phyloP scores from a whole-genome alignment of 2,888 invertebrate species.

The Tortricodes alternella region DNA sequence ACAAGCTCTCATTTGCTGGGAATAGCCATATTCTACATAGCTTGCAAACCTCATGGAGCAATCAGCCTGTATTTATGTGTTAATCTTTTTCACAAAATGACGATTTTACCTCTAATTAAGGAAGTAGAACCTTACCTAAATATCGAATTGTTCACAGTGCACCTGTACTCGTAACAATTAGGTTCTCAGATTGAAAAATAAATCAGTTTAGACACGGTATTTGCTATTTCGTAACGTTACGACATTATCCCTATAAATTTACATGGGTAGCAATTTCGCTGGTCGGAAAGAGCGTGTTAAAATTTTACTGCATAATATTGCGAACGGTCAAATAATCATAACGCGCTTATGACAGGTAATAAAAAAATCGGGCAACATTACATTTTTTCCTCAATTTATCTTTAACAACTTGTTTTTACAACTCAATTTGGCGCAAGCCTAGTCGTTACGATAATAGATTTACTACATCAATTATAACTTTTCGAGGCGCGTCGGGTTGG shows the following conservation, averaged over 20 bases:
- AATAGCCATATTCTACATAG: not conserved
- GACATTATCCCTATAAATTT: conserved; percentile 24
- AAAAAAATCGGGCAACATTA: conserved; percentile 64
- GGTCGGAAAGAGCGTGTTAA: conserved; percentile 59
- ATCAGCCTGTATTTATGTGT: conserved; percentile 17
- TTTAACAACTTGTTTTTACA: conserved; percentile 75
- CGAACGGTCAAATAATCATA: conserved; percentile 75
- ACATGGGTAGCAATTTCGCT: conserved; percentile 30
- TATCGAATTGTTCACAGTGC: not conserved
- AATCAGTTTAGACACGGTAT: conserved; percentile 3
- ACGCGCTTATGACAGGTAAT: conserved; percentile 73
- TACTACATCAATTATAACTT: conserved; percentile 70
- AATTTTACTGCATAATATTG: conserved; percentile 66
- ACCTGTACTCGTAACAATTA: too few species aligned
- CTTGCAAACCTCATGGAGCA: conserved; percentile 8
- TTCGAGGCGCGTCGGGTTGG: conserved; percentile 47
- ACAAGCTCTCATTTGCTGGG: too few species aligned
- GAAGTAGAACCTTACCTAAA: not conserved
- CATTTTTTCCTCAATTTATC: conserved; percentile 77
- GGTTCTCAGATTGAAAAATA: not conserved
- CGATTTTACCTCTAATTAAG: conserved; percentile 6
- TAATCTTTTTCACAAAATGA: conserved; percentile 6
- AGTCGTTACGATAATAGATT: conserved; percentile 68
- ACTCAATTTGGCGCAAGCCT: conserved; percentile 68
- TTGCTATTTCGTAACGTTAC: conserved; percentile 13